Conservation (phyloP, 1,140 invertebrate species). For the Sycophaga agraensis region DNA sequence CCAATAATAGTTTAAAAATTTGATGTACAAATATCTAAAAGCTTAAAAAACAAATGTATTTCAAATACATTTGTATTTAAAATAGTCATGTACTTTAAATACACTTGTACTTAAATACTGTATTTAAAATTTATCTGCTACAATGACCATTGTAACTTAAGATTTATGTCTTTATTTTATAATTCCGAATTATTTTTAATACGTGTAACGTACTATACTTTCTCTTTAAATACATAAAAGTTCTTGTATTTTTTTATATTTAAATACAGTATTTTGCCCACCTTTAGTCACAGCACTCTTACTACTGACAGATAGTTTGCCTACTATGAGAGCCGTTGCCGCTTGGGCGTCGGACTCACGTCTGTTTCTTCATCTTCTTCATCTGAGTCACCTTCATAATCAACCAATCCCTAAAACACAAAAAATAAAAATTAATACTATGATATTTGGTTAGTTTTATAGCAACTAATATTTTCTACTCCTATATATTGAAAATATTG, state of each 20-base stretch:
- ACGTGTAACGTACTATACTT: constrained; percentile 45
- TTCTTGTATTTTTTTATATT: constrained; percentile 27
- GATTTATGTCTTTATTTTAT: constrained; percentile 12
- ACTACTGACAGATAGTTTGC: constrained; percentile 44
- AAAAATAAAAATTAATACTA: not conserved
- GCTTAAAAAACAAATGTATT: constrained; percentile 30
- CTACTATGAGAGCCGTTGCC: constrained; percentile 65
- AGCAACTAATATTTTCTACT: not conserved
- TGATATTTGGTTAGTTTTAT: not conserved
- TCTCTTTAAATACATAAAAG: constrained; percentile 30
- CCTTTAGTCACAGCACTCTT: constrained; percentile 45
- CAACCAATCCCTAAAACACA: constrained; percentile 77
- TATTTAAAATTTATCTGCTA: constrained; percentile 29
- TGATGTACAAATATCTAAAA: constrained; percentile 25
- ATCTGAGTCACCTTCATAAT: constrained; percentile 94
- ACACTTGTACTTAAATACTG: constrained; percentile 31
- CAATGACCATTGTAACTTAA: constrained; percentile 31
- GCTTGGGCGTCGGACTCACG: constrained; percentile 60
- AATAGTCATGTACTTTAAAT: constrained; percentile 31
- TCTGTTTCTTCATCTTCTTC: constrained; percentile 88
- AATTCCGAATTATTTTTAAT: constrained; percentile 20
- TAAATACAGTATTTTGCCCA: constrained; percentile 33
- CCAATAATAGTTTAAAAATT: constrained; percentile 19
- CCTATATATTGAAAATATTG: too few relatives aligned
- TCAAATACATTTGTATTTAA: constrained; percentile 31